Conservation (phyloP, 2,888 invertebrate species). For the Hyposoter didymator region DNA sequence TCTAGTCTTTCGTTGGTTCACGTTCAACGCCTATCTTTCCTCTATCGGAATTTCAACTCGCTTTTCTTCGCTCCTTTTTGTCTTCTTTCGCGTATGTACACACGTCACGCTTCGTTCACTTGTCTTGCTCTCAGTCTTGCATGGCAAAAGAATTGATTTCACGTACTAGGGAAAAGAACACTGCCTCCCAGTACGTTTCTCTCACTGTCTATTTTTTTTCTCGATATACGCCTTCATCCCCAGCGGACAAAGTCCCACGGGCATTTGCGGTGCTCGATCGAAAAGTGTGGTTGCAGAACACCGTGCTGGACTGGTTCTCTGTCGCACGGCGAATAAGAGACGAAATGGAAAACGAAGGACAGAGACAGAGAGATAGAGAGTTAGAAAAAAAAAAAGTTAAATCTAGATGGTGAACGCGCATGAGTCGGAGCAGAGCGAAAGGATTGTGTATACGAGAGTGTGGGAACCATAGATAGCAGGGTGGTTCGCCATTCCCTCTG, state of each 20-base stretch:
- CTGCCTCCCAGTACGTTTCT: slow-evolving; percentile 27
- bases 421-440: slow-evolving; percentile 10
- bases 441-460: slow-evolving; percentile 22
- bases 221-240: slow-evolving; percentile 12
- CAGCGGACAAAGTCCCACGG: slow-evolving; percentile 74
- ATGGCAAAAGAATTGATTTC: slow-evolving; percentile 58
- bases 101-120: slow-evolving; percentile 51
- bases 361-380: slow-evolving; percentile 54
- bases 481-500: slow-evolving; percentile 73
- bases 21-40: slow-evolving; percentile 33
- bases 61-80: slow-evolving; percentile 36
- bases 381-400: slow-evolving; percentile 5
- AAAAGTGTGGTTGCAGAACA: slow-evolving; percentile 61
- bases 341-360: slow-evolving; percentile 63
- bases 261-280: slow-evolving; percentile 76
- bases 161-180: slow-evolving; percentile 22
- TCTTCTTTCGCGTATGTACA: slow-evolving; percentile 26
- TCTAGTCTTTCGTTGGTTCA: slow-evolving; percentile 33
- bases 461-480: slow-evolving; percentile 67
- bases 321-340: slow-evolving; percentile 49
- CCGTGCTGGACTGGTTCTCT: slow-evolving; percentile 41
- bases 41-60: slow-evolving; percentile 47
- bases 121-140: slow-evolving; percentile 14
- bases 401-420: slow-evolving; percentile 24
- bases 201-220: neutral